phyloP scores from a whole-genome alignment of 2,888 invertebrate species.

The Balanococcus diminutus region DNA sequence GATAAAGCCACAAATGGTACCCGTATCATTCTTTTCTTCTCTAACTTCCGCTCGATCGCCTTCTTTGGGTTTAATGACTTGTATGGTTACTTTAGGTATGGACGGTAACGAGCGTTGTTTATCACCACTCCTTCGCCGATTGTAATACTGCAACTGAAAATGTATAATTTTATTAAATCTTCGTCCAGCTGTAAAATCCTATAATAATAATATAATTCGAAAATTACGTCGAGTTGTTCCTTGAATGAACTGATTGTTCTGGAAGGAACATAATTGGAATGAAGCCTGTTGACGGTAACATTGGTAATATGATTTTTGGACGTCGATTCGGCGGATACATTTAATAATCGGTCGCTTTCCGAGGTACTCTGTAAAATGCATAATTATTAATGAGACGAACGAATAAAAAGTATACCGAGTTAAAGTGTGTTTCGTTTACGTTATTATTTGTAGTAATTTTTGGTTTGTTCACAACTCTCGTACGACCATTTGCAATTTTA shows the following conservation, averaged over 20 bases:
- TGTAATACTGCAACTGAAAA: conserved; percentile 45
- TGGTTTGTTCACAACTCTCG: not conserved
- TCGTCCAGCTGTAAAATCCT: not conserved
- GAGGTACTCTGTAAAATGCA: not conserved
- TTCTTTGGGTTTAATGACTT: conserved; percentile 50
- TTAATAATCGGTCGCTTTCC: not conserved
- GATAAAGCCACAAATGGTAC: not conserved
- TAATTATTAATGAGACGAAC: not conserved
- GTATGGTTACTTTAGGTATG: conserved; percentile 43
- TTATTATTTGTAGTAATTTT: not conserved
- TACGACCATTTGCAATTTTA: conserved; percentile 48
- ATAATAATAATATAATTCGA: not conserved
- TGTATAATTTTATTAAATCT: not conserved
- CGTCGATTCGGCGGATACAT: not conserved
- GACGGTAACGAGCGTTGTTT: conserved; percentile 47
- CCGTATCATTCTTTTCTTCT: conserved; percentile 2
- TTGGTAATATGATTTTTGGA: conserved; percentile 3
- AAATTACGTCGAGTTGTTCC: conserved; percentile 64
- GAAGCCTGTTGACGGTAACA: conserved; percentile 18
- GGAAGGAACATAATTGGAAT: conserved; percentile 17
- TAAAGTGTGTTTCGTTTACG: not conserved
- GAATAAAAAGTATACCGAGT: not conserved
- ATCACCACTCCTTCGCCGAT: conserved; percentile 46
- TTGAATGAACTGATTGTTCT: conserved; percentile 60
- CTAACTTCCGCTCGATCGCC: not conserved